Conservation (phyloP, 2,797 vertebrate species). For the Adelosebastes latens region DNA sequence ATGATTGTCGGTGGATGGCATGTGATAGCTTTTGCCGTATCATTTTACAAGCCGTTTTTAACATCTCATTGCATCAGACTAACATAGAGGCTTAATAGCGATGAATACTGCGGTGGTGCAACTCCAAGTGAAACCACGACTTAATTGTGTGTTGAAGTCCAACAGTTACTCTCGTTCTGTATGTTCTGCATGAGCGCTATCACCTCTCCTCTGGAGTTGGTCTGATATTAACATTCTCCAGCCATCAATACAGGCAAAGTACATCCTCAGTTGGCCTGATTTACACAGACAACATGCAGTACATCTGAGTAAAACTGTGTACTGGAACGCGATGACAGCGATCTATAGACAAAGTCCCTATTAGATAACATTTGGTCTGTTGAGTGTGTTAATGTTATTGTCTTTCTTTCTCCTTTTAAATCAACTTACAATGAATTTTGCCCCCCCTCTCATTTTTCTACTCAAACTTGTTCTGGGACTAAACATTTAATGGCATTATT, state of each 20-base stretch:
- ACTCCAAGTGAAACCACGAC: background rate
- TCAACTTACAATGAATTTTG: background rate
- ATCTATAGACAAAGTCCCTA: background rate
- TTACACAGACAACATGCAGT: background rate
- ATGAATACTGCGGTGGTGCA: background rate
- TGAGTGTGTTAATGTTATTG: background rate
- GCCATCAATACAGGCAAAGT: background rate
- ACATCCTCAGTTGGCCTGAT: background rate
- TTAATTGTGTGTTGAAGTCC: background rate
- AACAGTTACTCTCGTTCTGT: slow-evolving; percentile 1
- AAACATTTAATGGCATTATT: background rate
- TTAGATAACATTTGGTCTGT: background rate
- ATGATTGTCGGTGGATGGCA: background rate
- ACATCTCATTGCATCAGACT: background rate
- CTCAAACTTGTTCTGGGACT: background rate
- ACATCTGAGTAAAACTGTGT: background rate
- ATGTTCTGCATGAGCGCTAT: slow-evolving; percentile 13
- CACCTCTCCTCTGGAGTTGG: background rate
- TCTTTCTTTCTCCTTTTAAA: background rate
- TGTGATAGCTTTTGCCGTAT: background rate
- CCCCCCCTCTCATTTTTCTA: background rate
- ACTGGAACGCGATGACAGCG: background rate
- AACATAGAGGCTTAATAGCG: too few species aligned
- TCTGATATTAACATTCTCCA: background rate
- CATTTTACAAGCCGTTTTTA: background rate